Evolutionary conservation across 2,888 invertebrate genomes (phyloP), one percentile per base, ranked within the genome.

Genomic region (Eumacrocentrus americanus): DNA sequence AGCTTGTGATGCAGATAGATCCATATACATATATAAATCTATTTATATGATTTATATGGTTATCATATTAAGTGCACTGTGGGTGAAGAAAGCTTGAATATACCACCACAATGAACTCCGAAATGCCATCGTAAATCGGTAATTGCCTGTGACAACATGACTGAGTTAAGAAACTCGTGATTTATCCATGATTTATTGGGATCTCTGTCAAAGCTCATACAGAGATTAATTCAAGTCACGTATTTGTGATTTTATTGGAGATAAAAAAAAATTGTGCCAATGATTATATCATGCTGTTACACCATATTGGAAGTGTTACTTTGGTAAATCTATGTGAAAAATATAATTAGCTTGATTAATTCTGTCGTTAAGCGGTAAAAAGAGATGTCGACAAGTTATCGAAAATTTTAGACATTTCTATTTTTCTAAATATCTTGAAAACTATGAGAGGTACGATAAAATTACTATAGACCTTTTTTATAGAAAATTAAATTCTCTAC

Each of bases 41-140:
- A n/a, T n/a, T n/a, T n/a, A n/a, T n/a, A n/a, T n/a, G 29, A 59
- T 60, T 62, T 59, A 59, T 64, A 62, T 62, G 48, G 61, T 42
- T 60, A 58, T 37, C 51, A 52, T 61, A 58, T 58, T 48, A 48
- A 61, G 55, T 52, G 51, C 14, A 54, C 12, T 40, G 0, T n/a
- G 29, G 25, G 16, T 29, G 23, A 25, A 16, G 14, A 42, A 55
- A 46, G 34, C 9, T 29, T 55, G 14, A 16, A 16, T 16, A 11
- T 44, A 22, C 20, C 29, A 29, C 29, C 29, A 38, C 22, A 35
- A 37, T 14, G 16, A 37, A 35, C 14, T 25, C 29, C 25, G 22
- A 58, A 58, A 50, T 51, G 42, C 23, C 22, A 57, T 58, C 29
- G 29, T 42, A 42, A 53, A 58, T 58, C 42, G 34, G 42, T 52